A percentile compares a stretch with the other conserved stretches of the same genome.
Conservation (phyloP, 2,113 vertebrate species). For the Pachyramphus minor region DNA sequence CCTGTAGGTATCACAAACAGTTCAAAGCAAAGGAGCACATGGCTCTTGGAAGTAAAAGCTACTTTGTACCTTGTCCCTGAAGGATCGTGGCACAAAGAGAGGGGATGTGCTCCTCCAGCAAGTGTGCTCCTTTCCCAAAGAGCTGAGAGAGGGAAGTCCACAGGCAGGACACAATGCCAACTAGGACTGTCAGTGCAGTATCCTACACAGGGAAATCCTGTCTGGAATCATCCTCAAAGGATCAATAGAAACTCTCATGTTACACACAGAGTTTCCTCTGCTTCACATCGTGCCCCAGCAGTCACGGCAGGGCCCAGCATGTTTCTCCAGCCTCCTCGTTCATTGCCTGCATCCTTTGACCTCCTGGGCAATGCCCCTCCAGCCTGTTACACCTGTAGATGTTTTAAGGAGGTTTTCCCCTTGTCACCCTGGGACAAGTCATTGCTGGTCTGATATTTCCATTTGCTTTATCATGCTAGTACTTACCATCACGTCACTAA, state of each 20-base stretch:
- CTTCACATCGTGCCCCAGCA: rapidly evolving
- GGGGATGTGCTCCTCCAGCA: background rate
- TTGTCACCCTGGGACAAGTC: background rate
- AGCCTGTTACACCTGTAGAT: background rate
- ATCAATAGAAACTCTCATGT: background rate
- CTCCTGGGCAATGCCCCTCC: background rate
- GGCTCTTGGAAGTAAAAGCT: background rate
- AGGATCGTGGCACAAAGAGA: background rate
- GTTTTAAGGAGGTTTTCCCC: background rate
- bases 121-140: background rate
- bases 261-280: background rate
- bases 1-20: background rate
- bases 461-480: background rate
- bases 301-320: background rate
- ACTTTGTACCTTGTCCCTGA: background rate
- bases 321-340: background rate
- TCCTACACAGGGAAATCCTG: background rate
- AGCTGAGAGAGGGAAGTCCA: background rate
- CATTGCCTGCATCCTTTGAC: background rate
- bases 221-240: background rate
- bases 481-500: background rate
- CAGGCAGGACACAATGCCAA: background rate
- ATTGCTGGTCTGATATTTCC: background rate
- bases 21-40: background rate
- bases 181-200: background rate